Conservation (phyloP, 2,797 vertebrate genomes). For the Eleutherodactylus coqui region DNA sequence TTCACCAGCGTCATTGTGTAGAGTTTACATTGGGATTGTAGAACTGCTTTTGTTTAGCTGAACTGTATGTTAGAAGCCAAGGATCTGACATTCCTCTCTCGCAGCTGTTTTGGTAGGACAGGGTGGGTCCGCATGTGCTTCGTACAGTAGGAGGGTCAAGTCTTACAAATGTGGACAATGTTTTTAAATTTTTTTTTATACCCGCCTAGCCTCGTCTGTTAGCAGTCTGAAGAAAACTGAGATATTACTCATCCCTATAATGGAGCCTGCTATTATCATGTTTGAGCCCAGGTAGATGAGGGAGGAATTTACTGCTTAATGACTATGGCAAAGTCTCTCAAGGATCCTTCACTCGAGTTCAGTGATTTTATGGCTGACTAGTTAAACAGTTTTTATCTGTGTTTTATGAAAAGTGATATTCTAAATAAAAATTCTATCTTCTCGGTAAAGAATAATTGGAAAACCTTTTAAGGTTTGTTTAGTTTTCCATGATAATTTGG, state of each 20-base stretch:
- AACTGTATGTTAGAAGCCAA: neutral
- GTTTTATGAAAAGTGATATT: neutral
- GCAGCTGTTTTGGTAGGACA: conserved; percentile 14
- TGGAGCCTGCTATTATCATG: conserved; percentile 9
- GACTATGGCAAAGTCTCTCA: too few relatives aligned
- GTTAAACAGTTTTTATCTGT: neutral
- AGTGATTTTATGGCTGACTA: neutral
- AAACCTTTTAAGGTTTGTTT: neutral
- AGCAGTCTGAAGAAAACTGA: conserved; percentile 32
- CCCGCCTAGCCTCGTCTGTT: conserved; percentile 36
- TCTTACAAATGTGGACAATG: conserved; percentile 31
- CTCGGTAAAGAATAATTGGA: neutral
- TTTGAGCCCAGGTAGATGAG: neutral
- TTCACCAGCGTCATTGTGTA: neutral
- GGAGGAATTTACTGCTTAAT: conserved; percentile 20
- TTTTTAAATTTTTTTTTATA: too few relatives aligned
- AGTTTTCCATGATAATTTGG: neutral
- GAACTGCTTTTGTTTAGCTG: conserved; percentile 5
- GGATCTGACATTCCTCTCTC: conserved; percentile 21
- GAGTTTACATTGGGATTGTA: neutral
- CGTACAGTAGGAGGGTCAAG: neutral
- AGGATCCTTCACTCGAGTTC: neutral
- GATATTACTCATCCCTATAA: conserved; percentile 2
- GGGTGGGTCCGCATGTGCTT: conserved; percentile 7
- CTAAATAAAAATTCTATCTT: neutral